Evolutionary conservation across 2,797 vertebrate genomes (phyloP).

Genomic region (Coilia nasus): DNA sequence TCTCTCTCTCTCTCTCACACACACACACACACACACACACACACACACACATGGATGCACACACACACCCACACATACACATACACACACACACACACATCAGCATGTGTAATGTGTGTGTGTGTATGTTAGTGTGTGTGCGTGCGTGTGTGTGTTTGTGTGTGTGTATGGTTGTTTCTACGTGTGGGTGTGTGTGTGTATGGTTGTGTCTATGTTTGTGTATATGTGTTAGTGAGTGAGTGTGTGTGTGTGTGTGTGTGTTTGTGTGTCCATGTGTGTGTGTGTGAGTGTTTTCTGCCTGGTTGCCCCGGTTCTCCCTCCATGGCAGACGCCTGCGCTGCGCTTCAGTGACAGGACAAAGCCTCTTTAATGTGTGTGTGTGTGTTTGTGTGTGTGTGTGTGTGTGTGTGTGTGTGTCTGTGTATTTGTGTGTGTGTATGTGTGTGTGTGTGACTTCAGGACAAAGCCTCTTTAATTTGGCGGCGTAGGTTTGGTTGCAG

Average conservation of each 20-base stretch:
- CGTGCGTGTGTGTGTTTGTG: not conserved
- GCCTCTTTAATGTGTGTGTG: not conserved
- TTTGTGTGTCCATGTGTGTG: not conserved
- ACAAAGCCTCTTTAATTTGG: too few relatives aligned
- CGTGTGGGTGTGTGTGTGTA: not conserved
- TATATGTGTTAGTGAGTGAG: not conserved
- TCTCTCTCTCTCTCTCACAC: not conserved
- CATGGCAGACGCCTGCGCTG: not conserved
- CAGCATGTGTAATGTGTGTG: not conserved
- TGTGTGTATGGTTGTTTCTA: not conserved
- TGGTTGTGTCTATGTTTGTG: too few relatives aligned
- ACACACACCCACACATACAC: not conserved
- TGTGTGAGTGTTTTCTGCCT: not conserved
- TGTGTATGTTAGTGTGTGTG: not conserved
- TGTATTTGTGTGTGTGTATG: not conserved
- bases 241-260: not conserved
- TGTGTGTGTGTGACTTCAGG: not conserved
- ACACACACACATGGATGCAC: not conserved
- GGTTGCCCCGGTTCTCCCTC: not conserved
- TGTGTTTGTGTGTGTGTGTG: not conserved
- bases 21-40: not conserved
- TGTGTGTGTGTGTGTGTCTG: constrained; percentile 8
- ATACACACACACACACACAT: not conserved
- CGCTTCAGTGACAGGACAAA: not conserved
- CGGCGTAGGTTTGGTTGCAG: not conserved